phyloP scores from a whole-genome alignment of 2,888 invertebrate species.

The Alcis repandata region DNA sequence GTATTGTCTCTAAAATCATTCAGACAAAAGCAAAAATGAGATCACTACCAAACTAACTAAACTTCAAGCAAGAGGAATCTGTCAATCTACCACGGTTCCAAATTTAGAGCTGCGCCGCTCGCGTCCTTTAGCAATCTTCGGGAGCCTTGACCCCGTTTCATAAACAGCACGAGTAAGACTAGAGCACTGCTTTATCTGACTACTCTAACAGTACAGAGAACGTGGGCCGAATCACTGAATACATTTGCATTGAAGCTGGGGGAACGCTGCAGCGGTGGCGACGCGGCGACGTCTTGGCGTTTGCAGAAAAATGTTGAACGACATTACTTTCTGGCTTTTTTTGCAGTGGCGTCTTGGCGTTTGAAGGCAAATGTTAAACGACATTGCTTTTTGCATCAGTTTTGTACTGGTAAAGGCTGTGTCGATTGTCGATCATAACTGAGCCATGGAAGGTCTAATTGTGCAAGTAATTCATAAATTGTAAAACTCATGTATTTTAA shows the following conservation, averaged over 20 bases:
- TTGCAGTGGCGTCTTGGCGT: too few relatives aligned
- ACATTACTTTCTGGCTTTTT: conserved; percentile 24
- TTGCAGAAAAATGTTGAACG: conserved; percentile 8
- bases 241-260: conserved; percentile 29
- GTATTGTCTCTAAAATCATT: background rate
- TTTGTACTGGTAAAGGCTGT: background rate
- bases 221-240: conserved; percentile 36
- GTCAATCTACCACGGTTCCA: conserved; percentile 22
- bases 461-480: background rate
- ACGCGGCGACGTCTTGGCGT: conserved; percentile 1
- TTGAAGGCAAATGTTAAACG: conserved; percentile 15
- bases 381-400: conserved; percentile 19
- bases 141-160: conserved; percentile 44
- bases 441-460: background rate
- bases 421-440: background rate
- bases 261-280: conserved; percentile 8
- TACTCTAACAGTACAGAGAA: conserved; percentile 42
- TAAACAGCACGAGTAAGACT: conserved; percentile 30
- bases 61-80: background rate
- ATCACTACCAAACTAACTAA: background rate
- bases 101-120: conserved; percentile 29
- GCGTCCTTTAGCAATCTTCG: conserved; percentile 39
- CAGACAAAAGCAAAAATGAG: background rate
- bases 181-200: conserved; percentile 39
- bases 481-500: too few relatives aligned